Base-by-base conservation (phyloP, 2,113 vertebrate species). In the Muscicapa adusta region DNA sequence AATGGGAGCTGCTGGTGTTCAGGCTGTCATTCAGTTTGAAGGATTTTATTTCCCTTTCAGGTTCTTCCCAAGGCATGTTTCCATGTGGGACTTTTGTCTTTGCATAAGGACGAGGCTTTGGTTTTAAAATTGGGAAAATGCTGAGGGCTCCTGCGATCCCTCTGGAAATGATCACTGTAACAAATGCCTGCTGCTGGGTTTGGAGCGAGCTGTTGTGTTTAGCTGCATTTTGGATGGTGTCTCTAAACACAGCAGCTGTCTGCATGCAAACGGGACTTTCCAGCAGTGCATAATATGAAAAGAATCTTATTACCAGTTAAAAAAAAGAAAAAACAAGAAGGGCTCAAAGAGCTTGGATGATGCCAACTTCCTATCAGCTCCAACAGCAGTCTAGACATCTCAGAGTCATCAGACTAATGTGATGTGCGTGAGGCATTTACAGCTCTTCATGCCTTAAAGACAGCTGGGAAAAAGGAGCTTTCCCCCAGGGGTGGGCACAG, bases 241-340 rank as follows among this genome's bases (percentile, higher is more conserved):
- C 93, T 95, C 3, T 78, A 91, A 94, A 94, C 92, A 91, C 63
- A 90, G 86, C 95, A 96, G 96, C 96, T 97, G 93, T 96, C 90
- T 91, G 88, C 91, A 34, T 85, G 91, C 76, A 1, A 85, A 92
- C 8, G 67, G 95, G 91, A 31, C 92, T 96, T 96, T 92, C 92
- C 94, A 95, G 92, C 78, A 96, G 92, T 73, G 88, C 89, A 88
- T 62, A 96, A 94, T 88, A 87, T 82, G 71, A 93, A 96, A 97
- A 95, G 94, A 94, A 94, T 96, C 93, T 94, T 93, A 91, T 76
- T 95, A 40, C 38, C 28, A 77, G 38, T 71, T 70, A n/a, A 78
- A 77, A 76, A 87, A 54, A 85, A n/a, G 16, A 42, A 51, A 50
- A 70, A 29, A n/a, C 62, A 72, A 84, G 62, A 40, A 81, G 78